A percentile compares a stretch with the other conserved stretches of the same genome.
Evolutionary conservation across 1,140 invertebrate genomes (phyloP).

Genomic region (Euschistus heros): DNA sequence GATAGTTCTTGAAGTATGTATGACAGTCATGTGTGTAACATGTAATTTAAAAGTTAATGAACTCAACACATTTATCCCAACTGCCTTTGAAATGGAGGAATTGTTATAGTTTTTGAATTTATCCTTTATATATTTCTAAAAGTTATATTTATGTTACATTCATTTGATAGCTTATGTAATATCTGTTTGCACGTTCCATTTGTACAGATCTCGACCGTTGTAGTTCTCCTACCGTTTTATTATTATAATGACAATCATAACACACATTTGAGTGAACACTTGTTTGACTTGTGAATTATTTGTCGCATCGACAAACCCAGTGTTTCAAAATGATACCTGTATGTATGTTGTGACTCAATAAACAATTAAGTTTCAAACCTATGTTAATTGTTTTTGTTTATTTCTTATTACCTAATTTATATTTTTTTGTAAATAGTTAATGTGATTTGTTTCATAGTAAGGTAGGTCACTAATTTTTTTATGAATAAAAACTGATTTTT

Average conservation of each 20-base stretch:
- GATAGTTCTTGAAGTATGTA: no score
- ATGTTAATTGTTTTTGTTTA: not conserved
- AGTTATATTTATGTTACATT: slow-evolving; percentile 16
- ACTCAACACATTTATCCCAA: slow-evolving; percentile 1
- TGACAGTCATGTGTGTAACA: no score
- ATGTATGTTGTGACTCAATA: slow-evolving; percentile 10
- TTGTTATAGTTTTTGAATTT: slow-evolving; percentile 1
- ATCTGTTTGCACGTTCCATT: slow-evolving; percentile 9
- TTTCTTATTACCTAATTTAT: not conserved
- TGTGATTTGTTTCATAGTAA: no score
- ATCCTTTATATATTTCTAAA: slow-evolving; percentile 10
- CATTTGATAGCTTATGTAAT: slow-evolving; percentile 10
- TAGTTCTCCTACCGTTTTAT: not conserved
- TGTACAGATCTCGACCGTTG: slow-evolving; percentile 25
- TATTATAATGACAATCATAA: slow-evolving; percentile 15
- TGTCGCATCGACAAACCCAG: slow-evolving; percentile 22
- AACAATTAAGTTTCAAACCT: not conserved
- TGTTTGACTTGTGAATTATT: slow-evolving; percentile 18
- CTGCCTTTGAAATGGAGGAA: not conserved
- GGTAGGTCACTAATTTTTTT: no score
- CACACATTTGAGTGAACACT: slow-evolving; percentile 10
- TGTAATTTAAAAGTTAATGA: no score
- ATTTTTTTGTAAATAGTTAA: no score
- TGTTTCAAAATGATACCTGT: slow-evolving; percentile 13
- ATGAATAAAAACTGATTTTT: no score